Evolutionary conservation across 2,797 vertebrate species (phyloP).

Genomic region (Chiroxiphia lanceolata): DNA sequence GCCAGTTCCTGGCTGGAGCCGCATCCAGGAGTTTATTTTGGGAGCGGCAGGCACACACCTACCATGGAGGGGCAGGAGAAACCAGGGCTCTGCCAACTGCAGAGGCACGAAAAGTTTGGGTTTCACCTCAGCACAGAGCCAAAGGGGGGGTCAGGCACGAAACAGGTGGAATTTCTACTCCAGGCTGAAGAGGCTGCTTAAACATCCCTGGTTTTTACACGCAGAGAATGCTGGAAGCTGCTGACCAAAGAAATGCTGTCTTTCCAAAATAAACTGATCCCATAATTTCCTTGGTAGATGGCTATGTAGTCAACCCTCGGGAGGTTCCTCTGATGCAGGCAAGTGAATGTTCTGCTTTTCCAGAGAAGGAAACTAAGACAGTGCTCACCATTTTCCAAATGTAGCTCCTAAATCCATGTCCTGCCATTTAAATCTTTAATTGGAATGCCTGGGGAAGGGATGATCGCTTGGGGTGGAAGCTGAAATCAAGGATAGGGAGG

Average conservation of each 20-base stretch:
- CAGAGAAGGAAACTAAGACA: not conserved
- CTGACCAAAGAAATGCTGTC: not conserved
- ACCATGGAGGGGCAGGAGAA: not conserved
- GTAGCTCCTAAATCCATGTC: not conserved
- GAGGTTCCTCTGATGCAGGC: not conserved
- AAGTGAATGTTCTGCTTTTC: not conserved
- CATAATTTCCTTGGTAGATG: not conserved
- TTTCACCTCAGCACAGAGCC: not conserved
- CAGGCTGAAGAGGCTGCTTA: fast-evolving
- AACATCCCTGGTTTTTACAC: fast-evolving
- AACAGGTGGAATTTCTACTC: not conserved
- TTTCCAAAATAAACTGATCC: not conserved
- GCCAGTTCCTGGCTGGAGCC: constrained; percentile 10
- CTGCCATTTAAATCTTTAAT: not conserved
- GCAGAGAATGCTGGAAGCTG: not conserved
- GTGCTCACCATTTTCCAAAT: not conserved
- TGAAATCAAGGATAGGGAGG: not conserved
- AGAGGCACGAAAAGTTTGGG: not conserved
- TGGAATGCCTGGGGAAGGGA: not conserved
- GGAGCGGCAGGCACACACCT: not conserved
- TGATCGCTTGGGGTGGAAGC: not conserved
- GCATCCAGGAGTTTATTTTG: constrained; percentile 29
- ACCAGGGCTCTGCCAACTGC: not conserved
- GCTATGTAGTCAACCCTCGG: not conserved
- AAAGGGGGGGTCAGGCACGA: not conserved